phyloP scores from a whole-genome alignment of 1,140 invertebrate species.

The Musca vetustissima region DNA sequence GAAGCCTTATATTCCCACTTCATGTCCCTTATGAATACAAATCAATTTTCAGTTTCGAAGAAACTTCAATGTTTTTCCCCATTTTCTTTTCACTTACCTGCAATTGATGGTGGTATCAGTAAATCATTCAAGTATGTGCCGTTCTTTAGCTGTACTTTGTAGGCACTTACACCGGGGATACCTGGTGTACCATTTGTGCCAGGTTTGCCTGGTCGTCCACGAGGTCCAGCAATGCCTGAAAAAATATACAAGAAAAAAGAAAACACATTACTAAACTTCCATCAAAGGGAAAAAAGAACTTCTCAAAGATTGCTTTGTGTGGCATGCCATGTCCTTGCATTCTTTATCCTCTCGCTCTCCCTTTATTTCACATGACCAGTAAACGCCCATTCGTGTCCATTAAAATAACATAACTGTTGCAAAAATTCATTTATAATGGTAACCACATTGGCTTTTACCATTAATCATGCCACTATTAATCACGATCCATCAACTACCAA shows the following conservation, averaged over 20 bases:
- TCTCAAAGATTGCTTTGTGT: neutral
- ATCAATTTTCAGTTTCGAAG: too few relatives aligned
- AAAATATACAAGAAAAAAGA: neutral
- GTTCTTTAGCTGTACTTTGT: constrained; percentile 64
- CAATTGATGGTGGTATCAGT: constrained; percentile 78
- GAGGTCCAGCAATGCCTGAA: constrained; percentile 67
- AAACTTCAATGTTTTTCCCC: too few relatives aligned
- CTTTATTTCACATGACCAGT: neutral
- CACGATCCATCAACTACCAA: constrained; percentile 16
- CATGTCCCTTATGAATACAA: too few relatives aligned
- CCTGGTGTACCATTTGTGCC: constrained; percentile 70
- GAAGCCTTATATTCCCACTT: too few relatives aligned
- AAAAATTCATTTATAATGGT: constrained; percentile 23
- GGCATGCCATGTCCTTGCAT: neutral
- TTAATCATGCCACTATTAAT: constrained; percentile 23
- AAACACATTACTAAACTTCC: too few relatives aligned
- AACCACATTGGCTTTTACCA: constrained; percentile 20
- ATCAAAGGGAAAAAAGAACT: neutral
- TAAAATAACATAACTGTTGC: constrained; percentile 12
- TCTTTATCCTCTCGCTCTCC: neutral
- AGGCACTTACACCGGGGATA: constrained; percentile 73
- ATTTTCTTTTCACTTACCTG: constrained; percentile 59
- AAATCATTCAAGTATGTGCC: constrained; percentile 64
- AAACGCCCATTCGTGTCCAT: neutral
- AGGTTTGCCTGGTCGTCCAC: constrained; percentile 68